Evolutionary conservation across 1,140 invertebrate species (phyloP), one percentile per base, ranked within the genome.

Genomic region (Danaus plexippus): DNA sequence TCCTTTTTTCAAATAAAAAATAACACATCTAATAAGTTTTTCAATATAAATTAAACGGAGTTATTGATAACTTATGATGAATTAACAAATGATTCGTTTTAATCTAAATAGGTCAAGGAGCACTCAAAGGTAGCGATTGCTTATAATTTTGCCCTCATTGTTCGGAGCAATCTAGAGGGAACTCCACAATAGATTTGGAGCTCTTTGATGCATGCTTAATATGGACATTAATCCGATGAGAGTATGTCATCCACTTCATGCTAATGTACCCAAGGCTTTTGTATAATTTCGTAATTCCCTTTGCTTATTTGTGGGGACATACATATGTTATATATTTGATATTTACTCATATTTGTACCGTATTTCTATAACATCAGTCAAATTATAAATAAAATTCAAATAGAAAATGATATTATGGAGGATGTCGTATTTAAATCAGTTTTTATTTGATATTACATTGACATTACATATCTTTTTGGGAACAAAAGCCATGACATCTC

Each of bases 181-280:
- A 65, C 72, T 84, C 61, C 58, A 77, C 75, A 73, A 78, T 78
- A 60, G 70, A 67, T 70, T 77, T 64, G 56, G 66, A 69, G 67
- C 63, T 73, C 80, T 86, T 86, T 86, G 80, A 84, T 81, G 83
- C 80, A 83, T 86, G 74, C 64, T 63, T 86, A 84, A 86, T 77
- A 77, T 80, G 72, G 71, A 63, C 66, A 77, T 79, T 84, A 82
- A 84, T 79, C 73, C 69, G 69, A 73, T 70, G 77, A 66, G 75
- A 69, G 75, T 76, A 75, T 84, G 83, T 78, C 79, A 85, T 78
- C 75, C 73, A 80, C 75, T 82, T 57, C 63, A 83, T 69, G 70
- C 71, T 82, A 81, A 80, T 80, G 71, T 69, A 69, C 56, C 62
- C 59, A 64, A 54, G 71, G 73, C 73, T 76, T 80, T 75, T 66